Base-by-base conservation (phyloP, 37 sponge, comb jelly and placozoan species). In the Crambe crambe region DNA sequence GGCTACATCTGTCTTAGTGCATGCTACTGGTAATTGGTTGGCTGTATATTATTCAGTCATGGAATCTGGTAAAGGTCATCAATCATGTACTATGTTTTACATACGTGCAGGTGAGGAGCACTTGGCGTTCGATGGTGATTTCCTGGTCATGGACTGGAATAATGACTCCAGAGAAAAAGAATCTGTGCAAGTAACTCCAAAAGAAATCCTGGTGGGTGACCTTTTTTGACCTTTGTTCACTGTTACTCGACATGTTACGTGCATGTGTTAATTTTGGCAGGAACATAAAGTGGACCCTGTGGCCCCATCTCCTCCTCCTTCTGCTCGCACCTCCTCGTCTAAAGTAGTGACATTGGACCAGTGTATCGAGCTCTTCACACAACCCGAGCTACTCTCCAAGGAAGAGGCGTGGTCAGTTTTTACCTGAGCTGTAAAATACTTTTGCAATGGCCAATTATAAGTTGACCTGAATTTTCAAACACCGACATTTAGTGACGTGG, bases 331-430 rank as follows among this genome's bases (percentile, higher is more conserved):
- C 15, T 20, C 63, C 38, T 26, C 72, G 18, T 70, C 84, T 37
- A 37, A 76, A 17, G 56, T 74, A 12, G 61, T 75, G 57, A 87
- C 84, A 58, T 71, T 95, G 56, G 51, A 79, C 3, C 73, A 92
- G 8, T 95, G 96, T 39, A 44, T 95, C 5, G 68, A 95, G 42
- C 70, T 83, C 58, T 95, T 95, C 74, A 92, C 96, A 51, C 90
- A 89, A 40, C 96, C 96, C 2, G 96, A 95, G 65, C 71, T 81
- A 27, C 88, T 95, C 35, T 56, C 90, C 27, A 73, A 80, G 42
- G 85, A 86, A 1, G 90, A 95, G 20, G 85, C 90, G 21, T 95
- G 96, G 96, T 95, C 76, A 58, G 78, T 72, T 23, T n/a, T n/a
- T n/a, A n/a, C n/a, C n/a, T n/a, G n/a, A n/a, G n/a, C n/a, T n/a